These are phyloP conservation scores for Cephalopterus ornatus DNA, from an alignment of 2,113 vertebrate species.

Conservation along the genomic window DNA sequence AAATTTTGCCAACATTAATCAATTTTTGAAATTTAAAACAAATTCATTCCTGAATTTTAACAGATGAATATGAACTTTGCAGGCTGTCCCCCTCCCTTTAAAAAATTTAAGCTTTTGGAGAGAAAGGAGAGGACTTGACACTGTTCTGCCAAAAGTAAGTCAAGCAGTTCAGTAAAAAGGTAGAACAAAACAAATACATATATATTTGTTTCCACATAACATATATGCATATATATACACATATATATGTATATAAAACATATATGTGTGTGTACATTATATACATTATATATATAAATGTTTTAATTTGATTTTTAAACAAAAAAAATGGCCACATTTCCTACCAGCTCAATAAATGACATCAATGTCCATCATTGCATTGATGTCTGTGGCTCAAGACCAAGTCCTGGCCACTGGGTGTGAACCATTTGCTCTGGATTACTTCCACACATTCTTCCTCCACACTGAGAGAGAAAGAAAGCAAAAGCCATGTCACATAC, in stretches of 20 bases:
- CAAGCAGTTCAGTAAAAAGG: neutral
- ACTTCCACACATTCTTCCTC: neutral
- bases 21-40: neutral
- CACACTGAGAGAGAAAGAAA: neutral
- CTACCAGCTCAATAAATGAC: constrained; percentile 21
- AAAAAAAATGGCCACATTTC: neutral
- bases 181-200: neutral
- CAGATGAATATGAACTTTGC: neutral
- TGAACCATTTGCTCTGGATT: neutral
- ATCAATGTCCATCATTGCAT: neutral
- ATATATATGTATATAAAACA: neutral
- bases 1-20: neutral
- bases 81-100: neutral
- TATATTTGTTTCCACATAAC: neutral
- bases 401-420: rapidly evolving
- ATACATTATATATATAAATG: neutral
- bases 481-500: constrained; percentile 78
- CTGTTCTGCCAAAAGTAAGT: neutral
- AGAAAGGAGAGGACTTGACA: neutral
- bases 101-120: neutral
- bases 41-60: neutral
- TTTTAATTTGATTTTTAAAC: neutral
- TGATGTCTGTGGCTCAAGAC: neutral
- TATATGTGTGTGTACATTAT: neutral
- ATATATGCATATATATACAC: neutral